Evolutionary conservation across 1,140 invertebrate genomes (phyloP).

Genomic region (Maconellicoccus hirsutus): DNA sequence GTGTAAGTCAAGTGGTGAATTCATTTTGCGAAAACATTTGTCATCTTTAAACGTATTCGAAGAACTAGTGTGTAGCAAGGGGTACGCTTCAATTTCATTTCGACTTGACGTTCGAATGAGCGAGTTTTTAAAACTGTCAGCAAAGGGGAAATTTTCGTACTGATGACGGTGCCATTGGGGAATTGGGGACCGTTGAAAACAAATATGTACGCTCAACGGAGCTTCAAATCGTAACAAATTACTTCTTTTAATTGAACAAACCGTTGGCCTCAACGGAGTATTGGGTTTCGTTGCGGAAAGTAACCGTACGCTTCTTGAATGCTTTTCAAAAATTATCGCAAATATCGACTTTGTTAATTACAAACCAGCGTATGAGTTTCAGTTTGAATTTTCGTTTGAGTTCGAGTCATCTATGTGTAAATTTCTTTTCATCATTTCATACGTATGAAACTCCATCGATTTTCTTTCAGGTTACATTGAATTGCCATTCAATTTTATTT

Average conservation of each 20-base stretch:
- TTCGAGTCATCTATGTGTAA: no score
- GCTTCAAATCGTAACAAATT: conserved; percentile 7
- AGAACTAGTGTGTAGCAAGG: background rate
- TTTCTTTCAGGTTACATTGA: no score
- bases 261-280: background rate
- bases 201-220: conserved; percentile 8
- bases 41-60: background rate
- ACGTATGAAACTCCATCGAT: no score
- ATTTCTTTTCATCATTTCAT: no score
- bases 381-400: no score
- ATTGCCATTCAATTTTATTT: no score
- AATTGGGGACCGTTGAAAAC: background rate
- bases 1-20: background rate
- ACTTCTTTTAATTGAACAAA: conserved; percentile 1
- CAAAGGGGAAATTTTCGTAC: background rate
- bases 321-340: no score
- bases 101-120: background rate
- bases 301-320: no score
- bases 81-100: background rate
- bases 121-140: background rate
- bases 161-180: background rate
- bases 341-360: no score
- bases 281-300: no score
- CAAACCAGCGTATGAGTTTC: no score
- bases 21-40: background rate